Evolutionary conservation across 2,888 invertebrate genomes (phyloP), one percentile per base, ranked within the genome.

Genomic region (Hetaerina titia): DNA sequence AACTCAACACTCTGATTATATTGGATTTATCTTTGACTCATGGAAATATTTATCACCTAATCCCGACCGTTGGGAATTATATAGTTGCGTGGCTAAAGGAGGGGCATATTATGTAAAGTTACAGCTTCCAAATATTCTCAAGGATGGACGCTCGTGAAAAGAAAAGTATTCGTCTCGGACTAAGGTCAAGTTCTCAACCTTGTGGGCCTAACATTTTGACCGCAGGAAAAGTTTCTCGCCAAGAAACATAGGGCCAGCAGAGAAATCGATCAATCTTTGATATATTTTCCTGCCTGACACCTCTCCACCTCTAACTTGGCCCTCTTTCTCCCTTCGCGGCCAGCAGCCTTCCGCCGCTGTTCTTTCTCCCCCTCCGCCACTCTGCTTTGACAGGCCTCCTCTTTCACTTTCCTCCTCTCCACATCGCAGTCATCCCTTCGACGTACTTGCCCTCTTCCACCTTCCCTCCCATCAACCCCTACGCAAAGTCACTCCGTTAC

Each of bases 261-360:
- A 31, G 81, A 31, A 25, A 81, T 81, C 81, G 31, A 81, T 81
- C 81, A 81, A 31, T 81, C 81, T 15, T 31, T 25, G 31, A 81
- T 81, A 31, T 81, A 81, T 81, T 81, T 81, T 81, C 81, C 81
- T 31, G 81, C 81, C 31, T 81, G 25, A 81, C 81, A 31, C 81
- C 81, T 81, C 31, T 15, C 81, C 31, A 15, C 81, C 81, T 31
- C 11, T 8, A 81, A 15, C 81, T 81, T 31, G 25, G 31, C 13
- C 31, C 81, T 31, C 81, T 31, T 31, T 4, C 31, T 31, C 81
- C 81, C 19, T n/a, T 69, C n/a, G 6, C 69, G 45, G 45, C 45
- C 22, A n/a, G 5, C 69, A n/a, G n/a, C 69, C n/a, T n/a, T 81
- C 2, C 31, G 25, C 31, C 31, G 81, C 31, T 31, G 11, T 11